Base-by-base conservation (phyloP, 2,797 vertebrate species). In the Silurus aristotelis region DNA sequence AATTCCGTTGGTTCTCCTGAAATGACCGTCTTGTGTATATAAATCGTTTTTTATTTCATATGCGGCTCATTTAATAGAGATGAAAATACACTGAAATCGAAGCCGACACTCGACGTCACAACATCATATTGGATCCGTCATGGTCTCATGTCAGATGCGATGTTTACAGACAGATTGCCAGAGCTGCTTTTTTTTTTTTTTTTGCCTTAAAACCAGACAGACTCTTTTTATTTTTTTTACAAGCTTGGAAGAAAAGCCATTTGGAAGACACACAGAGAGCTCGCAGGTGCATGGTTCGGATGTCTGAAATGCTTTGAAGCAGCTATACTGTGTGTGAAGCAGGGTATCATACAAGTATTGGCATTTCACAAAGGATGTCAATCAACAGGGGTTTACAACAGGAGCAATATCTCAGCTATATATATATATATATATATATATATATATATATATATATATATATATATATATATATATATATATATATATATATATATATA, bases 261-360 rank as follows among this genome's bases (percentile, higher is more conserved):
- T 82, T 86, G 79, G 52, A 76, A 77, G 31, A 14, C 8, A 61
- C 31, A 64, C 72, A 83, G 55, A 86, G 72, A 77, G 64, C 64
- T 77, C 9, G 48, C 73, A 83, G 64, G 80, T 86, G 52, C 80
- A 58, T 7, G 46, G 67, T 22, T 38, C 38, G 72, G 67, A 58
- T 72, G 77, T 80, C 67, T 80, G 67, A 85, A 43, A 60, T 0
- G 38, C 78, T 80, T 64, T 66, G 43, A 81, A 76, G 56, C 31
- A 2, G 52, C n/a, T 68, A 56, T 48, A 48, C 15, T 27, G 60
- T 64, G 48, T 81, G 60, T 7, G 6, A 7, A 52, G 64, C 46
- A 38, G 46, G 52, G 70, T 15, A 38, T 38, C 75, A 48, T 78
- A 52, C 25, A 82, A 38, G 61, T 78, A 60, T 75, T 75, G 79